Base-by-base conservation (phyloP, 2,797 vertebrate genomes). In the Rhabdomys pumilio region DNA sequence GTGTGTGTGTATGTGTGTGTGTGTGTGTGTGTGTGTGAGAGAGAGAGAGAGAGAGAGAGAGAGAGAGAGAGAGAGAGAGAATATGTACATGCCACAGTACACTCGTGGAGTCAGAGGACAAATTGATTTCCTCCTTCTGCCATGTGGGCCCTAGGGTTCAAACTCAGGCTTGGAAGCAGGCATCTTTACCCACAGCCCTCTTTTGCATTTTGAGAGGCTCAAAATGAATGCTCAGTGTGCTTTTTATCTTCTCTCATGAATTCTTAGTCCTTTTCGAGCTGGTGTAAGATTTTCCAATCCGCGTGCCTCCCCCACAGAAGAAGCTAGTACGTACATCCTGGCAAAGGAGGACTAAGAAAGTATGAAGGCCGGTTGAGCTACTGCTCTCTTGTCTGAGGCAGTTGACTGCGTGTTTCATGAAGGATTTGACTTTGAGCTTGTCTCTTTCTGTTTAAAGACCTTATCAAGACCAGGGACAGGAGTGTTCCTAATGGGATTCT, bases 251-350 rank as follows among this genome's bases (percentile, higher is more conserved):
- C n/a, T 83, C 12, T 63, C 26, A 31, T 31, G 29, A 93, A 34
- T 82, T 77, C 83, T 29, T 22, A 77, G 26, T n/a, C 0, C 83
- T 85, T 98, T 93, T 29, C 87, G 41, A 29, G 82, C 53, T 53
- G n/a, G 38, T 29, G 2, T 75, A 29, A 34, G 53, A 11, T 85
- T 90, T 94, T 59, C 82, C n/a, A 13, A 0, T 47, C 22, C 44
- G 34, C 6, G 12, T n/a, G 6, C 7, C 14, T 50, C 19, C 38
- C 13, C 14, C 13, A 8, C 4, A 47, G 67, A 44, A 75, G 17
- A 34, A 1, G 0, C 31, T 61, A 8, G 34, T 26, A 17, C 4
- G 3, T 20, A 38, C 67, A 2, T 15, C 34, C 10, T 38, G n/a
- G 55, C 41, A 50, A 38, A 55, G 55, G 29, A 6, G 26, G 47